Conservation (phyloP, 2,113 vertebrate genomes). For the Pterocles gutturalis region DNA sequence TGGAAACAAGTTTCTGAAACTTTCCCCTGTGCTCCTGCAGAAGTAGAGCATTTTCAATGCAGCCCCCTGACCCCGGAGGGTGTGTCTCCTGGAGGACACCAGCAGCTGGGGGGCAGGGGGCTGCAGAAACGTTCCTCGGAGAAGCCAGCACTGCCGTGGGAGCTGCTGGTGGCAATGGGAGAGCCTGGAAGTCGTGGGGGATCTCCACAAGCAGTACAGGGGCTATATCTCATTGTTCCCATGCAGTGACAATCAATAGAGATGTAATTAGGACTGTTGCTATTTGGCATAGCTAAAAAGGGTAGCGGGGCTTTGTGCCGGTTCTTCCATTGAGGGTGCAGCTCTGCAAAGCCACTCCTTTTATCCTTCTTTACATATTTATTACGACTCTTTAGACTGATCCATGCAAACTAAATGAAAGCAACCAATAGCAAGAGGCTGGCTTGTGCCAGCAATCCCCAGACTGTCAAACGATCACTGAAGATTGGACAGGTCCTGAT, state of each 20-base stretch:
- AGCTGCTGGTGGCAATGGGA: background rate
- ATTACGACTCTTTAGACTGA: conserved; percentile 78
- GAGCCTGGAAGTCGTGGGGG: background rate
- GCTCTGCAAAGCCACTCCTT: conserved; percentile 51
- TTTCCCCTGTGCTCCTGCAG: rapidly evolving
- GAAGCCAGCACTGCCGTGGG: background rate
- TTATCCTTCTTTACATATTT: conserved; percentile 78
- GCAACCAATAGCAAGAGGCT: conserved; percentile 65
- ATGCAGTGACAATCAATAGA: conserved; percentile 36
- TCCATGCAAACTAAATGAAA: conserved; percentile 76
- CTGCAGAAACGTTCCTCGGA: background rate
- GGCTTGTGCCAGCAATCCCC: conserved; percentile 77
- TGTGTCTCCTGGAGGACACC: rapidly evolving
- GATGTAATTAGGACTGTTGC: conserved; percentile 62
- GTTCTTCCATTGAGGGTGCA: conserved; percentile 1
- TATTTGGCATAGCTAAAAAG: conserved; percentile 56
- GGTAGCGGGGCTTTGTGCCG: background rate
- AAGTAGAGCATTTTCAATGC: rapidly evolving
- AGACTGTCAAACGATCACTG: conserved; percentile 83
- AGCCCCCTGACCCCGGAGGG: rapidly evolving
- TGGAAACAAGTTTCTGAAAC: rapidly evolving
- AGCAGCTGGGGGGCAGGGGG: no score
- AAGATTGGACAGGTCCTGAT: conserved; percentile 89
- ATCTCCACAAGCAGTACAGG: background rate
- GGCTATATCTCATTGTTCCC: background rate